Base-by-base conservation (phyloP, 2,888 invertebrate genomes). In the Empis stercorea region DNA sequence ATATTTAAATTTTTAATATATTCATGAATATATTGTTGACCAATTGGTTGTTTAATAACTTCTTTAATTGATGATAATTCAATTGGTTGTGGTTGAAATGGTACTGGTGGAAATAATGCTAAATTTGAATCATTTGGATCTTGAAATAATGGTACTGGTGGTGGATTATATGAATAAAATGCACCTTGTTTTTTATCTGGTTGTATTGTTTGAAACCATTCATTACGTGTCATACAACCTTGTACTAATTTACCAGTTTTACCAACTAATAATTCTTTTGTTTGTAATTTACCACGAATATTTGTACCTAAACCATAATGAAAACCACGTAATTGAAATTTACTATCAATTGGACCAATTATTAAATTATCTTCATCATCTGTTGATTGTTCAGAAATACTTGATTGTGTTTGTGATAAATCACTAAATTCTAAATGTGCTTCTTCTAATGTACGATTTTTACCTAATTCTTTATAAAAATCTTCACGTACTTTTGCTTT, bases 151-250 rank as follows among this genome's bases (percentile, higher is more conserved):
- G 56, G 55, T 17, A 63, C 5, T 59, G 16, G 61, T 58, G 9
- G 55, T 48, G 38, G 39, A 45, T 49, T 64, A 59, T 2, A 63
- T 43, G 15, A 51, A 47, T 63, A 62, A 42, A 63, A 45, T 46
- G 57, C 57, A 4, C 61, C 53, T 15, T 55, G 55, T 30, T 59
- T 59, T 43, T 59, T 58, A 34, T 58, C 59, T 0, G 64, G 61
- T 9, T 59, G 60, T 47, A 67, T 42, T 44, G 61, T 56, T 10
- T 59, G 58, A n/a, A 66, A 59, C 68, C 67, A 68, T 51, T 66
- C 59, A 10, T 60, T 59, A 13, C 67, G 58, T 1, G 64, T 65
- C 3, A 60, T 56, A 20, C 66, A 67, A 1, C 60, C 59, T 43
- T 61, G n/a, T 23, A 10, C 39, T 6, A 20, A 13, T 11, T 20